Evolutionary conservation across 2,113 vertebrate species (phyloP).

Genomic region (Rhombomys opimus): DNA sequence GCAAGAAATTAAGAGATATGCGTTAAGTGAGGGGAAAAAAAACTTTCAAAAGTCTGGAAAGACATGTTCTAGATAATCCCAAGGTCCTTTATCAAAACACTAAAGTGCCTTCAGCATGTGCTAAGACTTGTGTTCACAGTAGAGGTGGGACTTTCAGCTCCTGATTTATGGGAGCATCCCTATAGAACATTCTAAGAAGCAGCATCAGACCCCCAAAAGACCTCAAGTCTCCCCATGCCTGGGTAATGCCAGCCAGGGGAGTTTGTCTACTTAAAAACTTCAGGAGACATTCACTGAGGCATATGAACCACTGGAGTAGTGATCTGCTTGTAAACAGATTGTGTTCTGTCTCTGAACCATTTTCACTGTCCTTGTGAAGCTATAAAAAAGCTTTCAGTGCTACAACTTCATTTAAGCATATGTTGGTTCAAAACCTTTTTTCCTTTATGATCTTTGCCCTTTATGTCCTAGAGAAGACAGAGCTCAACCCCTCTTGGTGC

Average conservation of each 20-base stretch:
- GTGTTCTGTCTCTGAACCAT: neutral
- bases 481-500: neutral
- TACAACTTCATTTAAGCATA: neutral
- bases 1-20: neutral
- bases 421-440: constrained; percentile 10
- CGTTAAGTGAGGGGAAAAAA: neutral
- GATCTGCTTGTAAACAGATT: neutral
- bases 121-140: neutral
- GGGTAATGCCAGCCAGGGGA: neutral
- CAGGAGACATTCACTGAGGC: neutral
- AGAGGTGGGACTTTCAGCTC: neutral
- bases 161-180: neutral
- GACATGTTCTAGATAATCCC: neutral
- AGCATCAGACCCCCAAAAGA: neutral
- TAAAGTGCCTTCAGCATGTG: neutral
- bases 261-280: neutral
- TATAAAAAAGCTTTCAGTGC: neutral
- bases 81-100: neutral
- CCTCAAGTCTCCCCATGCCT: neutral
- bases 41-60: neutral
- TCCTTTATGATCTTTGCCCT: neutral
- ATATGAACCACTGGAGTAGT: neutral
- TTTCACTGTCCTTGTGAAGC: neutral
- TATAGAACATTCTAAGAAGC: neutral
- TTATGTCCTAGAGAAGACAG: neutral